Evolutionary conservation across 2,113 vertebrate species (phyloP).

Genomic region (Sinocyclocheilus grahami): DNA sequence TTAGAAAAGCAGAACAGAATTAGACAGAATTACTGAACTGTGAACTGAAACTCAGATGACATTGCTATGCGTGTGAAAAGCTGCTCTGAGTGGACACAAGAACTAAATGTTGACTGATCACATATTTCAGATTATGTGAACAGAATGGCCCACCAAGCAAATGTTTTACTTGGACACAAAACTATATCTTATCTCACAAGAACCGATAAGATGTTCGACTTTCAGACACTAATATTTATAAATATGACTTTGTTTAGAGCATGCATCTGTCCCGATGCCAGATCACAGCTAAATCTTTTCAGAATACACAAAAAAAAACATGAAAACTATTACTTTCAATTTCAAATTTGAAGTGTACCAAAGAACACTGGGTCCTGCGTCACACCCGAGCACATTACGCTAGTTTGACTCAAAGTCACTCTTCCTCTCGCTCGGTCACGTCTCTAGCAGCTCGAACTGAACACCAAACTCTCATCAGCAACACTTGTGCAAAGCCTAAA

Average conservation of each 20-base stretch:
- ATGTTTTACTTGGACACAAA: neutral
- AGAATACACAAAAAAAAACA: too few species aligned
- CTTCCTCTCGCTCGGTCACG: neutral
- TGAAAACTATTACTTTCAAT: neutral
- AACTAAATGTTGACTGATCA: neutral
- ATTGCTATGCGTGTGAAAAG: neutral
- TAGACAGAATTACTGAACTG: neutral
- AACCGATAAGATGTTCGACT: neutral
- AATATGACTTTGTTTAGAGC: neutral
- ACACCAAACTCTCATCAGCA: conserved; percentile 60
- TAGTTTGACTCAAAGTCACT: conserved; percentile 4
- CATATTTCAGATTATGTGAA: neutral
- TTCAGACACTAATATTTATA: neutral
- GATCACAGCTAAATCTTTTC: neutral
- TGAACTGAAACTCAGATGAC: neutral
- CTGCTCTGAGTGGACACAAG: neutral
- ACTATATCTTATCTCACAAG: neutral
- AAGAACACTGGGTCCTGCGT: neutral
- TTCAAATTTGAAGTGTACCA: neutral
- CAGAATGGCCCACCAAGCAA: neutral
- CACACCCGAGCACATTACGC: neutral
- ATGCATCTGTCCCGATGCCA: neutral
- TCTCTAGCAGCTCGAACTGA: conserved; percentile 48
- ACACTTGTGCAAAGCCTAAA: conserved; percentile 57
- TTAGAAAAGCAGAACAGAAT: neutral